Base-by-base conservation (phyloP, 2,888 invertebrate species). In the Phorcus lineatus region DNA sequence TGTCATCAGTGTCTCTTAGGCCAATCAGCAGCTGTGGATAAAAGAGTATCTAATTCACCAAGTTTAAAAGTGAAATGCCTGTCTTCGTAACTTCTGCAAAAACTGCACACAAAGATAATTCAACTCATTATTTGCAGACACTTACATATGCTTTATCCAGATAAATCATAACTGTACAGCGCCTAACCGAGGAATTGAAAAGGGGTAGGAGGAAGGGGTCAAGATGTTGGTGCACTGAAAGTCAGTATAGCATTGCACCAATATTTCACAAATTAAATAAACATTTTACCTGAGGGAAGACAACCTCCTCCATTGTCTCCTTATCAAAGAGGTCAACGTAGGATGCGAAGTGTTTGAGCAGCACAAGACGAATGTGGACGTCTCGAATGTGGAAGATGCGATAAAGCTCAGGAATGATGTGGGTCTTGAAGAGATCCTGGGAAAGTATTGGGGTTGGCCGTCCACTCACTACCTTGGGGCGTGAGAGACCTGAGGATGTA, bases 1-100 rank as follows among this genome's bases (percentile, higher is more conserved):
- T 94, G 92, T 98, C 97, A 93, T 97, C 96, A 0, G 95, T 95
- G 91, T 98, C 98, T 92, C 97, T 96, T 86, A 98, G 96, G 3
- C 97, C 98, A 53, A 97, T 95, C 55, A 97, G 94, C 77, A 98
- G 93, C 95, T 96, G 93, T 3, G 82, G 81, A 36, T 36, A 36
- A 6, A 6, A 36, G 36, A 36, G 7, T 36, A 36, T 36, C 7
- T 7, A 36, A 36, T n/a, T n/a, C n/a, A n/a, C n/a, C n/a, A n/a
- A n/a, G n/a, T n/a, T n/a, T n/a, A n/a, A n/a, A n/a, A n/a, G n/a
- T n/a, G n/a, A n/a, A n/a, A n/a, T n/a, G n/a, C n/a, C n/a, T n/a
- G n/a, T n/a, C n/a, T n/a, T n/a, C n/a, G n/a, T n/a, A n/a, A n/a
- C n/a, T n/a, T n/a, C n/a, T n/a, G n/a, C n/a, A n/a, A n/a, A n/a